These are phyloP conservation scores for Aulostomus chinensis DNA, from an alignment of 2,797 vertebrate species.

Conservation along the genomic window DNA sequence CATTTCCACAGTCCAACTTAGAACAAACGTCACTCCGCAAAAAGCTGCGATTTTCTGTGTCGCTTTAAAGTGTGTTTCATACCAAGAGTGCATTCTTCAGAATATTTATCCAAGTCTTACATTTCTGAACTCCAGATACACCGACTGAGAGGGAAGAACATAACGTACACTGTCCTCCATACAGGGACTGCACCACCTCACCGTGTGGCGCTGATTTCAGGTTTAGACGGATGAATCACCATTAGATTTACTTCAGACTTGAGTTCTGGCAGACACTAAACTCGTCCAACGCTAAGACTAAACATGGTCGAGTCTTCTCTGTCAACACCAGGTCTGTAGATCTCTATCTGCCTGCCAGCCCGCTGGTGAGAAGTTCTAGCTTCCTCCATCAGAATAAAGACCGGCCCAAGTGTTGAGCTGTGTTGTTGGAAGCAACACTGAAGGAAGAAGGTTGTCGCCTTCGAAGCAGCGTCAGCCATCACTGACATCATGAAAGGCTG, in stretches of 20 bases:
- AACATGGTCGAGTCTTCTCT: no score
- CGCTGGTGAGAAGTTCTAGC: constrained; percentile 1
- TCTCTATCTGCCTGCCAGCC: no score
- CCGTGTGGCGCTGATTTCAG: no score
- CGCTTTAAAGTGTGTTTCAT: constrained; percentile 16
- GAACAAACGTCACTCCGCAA: constrained; percentile 26
- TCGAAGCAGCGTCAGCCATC: constrained; percentile 14
- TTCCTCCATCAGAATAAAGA: not conserved
- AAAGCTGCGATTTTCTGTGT: constrained; percentile 17
- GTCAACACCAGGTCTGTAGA: no score
- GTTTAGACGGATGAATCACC: no score
- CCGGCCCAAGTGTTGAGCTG: not conserved
- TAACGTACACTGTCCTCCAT: no score
- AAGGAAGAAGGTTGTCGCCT: not conserved
- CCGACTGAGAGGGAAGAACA: no score
- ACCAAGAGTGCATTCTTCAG: constrained; percentile 1
- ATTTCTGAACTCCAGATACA: constrained; percentile 2
- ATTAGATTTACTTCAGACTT: no score
- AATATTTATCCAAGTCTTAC: not conserved
- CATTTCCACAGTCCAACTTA: constrained; percentile 34
- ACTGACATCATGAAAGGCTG: constrained; percentile 5
- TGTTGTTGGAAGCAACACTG: constrained; percentile 7
- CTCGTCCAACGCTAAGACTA: not conserved
- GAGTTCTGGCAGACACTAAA: not conserved
- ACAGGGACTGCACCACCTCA: no score